phyloP scores from a whole-genome alignment of 2,888 invertebrate genomes.

The Drosophila falleni region DNA sequence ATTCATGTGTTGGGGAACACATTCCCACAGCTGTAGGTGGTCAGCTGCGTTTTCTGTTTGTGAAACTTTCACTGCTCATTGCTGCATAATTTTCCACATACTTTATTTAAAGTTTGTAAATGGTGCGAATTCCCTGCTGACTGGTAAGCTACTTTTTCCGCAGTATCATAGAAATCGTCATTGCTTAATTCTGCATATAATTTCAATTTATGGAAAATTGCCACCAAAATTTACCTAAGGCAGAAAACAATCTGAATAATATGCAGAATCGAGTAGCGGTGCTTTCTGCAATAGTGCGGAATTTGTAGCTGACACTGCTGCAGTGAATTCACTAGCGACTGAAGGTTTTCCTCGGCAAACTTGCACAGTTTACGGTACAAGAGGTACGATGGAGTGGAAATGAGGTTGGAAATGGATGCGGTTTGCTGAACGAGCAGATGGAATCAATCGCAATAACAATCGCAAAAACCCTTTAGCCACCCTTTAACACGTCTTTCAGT shows the following conservation, averaged over 20 bases:
- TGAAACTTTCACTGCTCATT: background rate
- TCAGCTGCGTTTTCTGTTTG: background rate
- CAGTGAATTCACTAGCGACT: background rate
- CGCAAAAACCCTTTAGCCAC: conserved; percentile 43
- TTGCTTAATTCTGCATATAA: background rate
- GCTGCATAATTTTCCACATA: too few species aligned
- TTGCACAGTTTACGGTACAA: too few species aligned
- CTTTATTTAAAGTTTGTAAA: background rate
- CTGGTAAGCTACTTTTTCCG: too few species aligned
- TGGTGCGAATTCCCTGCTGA: background rate
- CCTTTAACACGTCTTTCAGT: conserved; percentile 17
- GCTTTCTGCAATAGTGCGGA: background rate
- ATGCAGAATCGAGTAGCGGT: background rate
- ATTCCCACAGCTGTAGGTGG: background rate
- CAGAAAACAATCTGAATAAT: background rate
- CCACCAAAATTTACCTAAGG: background rate
- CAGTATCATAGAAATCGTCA: background rate
- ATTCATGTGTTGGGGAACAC: background rate
- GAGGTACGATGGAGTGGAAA: background rate
- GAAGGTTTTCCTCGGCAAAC: background rate
- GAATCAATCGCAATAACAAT: conserved; percentile 46
- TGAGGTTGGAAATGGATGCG: conserved; percentile 15
- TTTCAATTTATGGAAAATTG: background rate
- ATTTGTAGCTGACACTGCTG: background rate
- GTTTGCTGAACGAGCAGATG: background rate